Evolutionary conservation across 2,888 invertebrate species (phyloP), one percentile per base, ranked within the genome.

Genomic region (Argyra leucocephala): DNA sequence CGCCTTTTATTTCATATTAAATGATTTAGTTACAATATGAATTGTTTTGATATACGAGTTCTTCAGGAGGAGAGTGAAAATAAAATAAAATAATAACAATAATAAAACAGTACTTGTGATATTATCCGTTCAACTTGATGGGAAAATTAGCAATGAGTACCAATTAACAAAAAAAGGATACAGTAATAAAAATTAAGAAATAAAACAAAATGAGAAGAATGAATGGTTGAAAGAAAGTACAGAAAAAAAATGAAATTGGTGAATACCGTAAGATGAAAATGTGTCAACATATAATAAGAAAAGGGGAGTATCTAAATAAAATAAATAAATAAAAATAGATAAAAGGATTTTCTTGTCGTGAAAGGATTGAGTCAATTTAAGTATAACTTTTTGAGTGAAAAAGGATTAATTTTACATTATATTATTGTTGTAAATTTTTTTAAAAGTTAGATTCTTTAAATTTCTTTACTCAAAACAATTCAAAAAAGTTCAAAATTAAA

Each of bases 261-360:
- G 26, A 12, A 15, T 26, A 62, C 18, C 9, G 21, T 15, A 18
- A 62, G n/a, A 23, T 18, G 31, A 31, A 23, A 26, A 26, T 31
- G 18, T 7, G 18, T 23, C 1, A 6, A 22, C 6, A 22, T 66
- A 65, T 68, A 68, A 63, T 67, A 69, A 7, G 7, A 31, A 31
- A 31, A 31, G 12, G 12, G 12, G 4, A 31, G 31, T n/a, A n/a
- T n/a, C n/a, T n/a, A n/a, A n/a, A n/a, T n/a, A n/a, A n/a, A n/a
- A n/a, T n/a, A n/a, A n/a, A n/a, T n/a, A n/a, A n/a, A n/a, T n/a
- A n/a, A n/a, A 60, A 68, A 66, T 70, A 65, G 67, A 68, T 70
- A 72, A 71, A 72, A 72, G 72, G 72, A 70, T 72, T 72, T 71
- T 69, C 71, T 69, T 72, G 72, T 72, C 69, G 48, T 5, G 2